phyloP scores from a whole-genome alignment of 2,888 invertebrate species.

The Plusia festucae region DNA sequence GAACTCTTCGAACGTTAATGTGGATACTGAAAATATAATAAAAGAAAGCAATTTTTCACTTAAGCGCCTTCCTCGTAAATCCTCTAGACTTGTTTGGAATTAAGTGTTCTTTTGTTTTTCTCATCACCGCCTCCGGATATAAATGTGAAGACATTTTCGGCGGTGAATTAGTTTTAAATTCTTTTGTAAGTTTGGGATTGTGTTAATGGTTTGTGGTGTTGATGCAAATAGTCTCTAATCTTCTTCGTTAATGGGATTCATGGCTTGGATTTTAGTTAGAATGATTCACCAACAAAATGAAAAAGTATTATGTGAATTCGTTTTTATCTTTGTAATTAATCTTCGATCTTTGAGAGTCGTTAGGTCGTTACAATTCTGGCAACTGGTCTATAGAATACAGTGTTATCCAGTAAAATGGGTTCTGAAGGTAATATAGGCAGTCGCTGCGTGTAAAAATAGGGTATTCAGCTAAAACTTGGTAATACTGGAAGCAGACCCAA shows the following conservation, averaged over 20 bases:
- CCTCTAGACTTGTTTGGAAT: slow-evolving; percentile 74
- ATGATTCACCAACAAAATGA: no score
- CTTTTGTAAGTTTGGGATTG: slow-evolving; percentile 15
- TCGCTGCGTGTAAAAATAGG: no score
- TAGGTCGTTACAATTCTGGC: no score
- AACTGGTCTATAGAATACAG: no score
- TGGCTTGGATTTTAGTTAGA: background rate
- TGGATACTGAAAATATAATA: slow-evolving; percentile 70
- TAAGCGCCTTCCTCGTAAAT: slow-evolving; percentile 76
- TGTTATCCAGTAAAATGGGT: no score
- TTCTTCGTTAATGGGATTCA: background rate
- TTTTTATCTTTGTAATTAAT: no score
- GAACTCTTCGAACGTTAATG: slow-evolving; percentile 47
- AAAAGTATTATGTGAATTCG: no score
- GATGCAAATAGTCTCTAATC: background rate
- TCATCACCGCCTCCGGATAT: slow-evolving; percentile 59
- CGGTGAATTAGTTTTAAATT: slow-evolving; percentile 5
- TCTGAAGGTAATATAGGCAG: no score
- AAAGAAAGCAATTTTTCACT: slow-evolving; percentile 80
- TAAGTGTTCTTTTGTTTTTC: slow-evolving; percentile 78
- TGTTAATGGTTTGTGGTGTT: background rate
- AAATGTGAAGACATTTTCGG: slow-evolving; percentile 55
- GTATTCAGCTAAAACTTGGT: no score
- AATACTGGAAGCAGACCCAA: no score
- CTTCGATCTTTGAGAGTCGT: no score